Percentiles rank a stretch among this genome's conserved stretches.
Conservation (phyloP, 92 coral and sea anemone genomes). For the Zoanthus sansibaricus region DNA sequence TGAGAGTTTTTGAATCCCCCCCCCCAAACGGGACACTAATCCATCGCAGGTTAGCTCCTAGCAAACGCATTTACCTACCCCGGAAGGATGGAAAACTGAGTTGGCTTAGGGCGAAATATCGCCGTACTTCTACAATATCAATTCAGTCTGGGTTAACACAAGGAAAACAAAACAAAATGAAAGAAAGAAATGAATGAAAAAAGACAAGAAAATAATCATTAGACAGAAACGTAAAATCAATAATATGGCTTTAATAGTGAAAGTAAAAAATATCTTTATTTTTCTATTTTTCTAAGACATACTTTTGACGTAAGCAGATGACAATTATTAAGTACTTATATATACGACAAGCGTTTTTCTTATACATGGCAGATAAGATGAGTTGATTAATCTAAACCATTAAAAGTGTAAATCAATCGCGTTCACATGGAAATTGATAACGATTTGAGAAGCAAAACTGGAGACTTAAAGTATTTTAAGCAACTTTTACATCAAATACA, state of each 20-base stretch:
- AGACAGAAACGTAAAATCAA: background rate
- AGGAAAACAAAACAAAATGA: background rate
- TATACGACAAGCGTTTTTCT: no score
- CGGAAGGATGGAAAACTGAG: no score
- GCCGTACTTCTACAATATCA: background rate
- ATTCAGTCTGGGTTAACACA: constrained; percentile 45
- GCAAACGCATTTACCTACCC: no score
- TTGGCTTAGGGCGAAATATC: no score
- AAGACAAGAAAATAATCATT: background rate
- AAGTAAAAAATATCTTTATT: constrained; percentile 42
- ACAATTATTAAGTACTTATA: background rate
- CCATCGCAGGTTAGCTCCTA: no score
- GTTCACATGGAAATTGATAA: no score
- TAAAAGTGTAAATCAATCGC: background rate
- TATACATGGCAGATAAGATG: background rate
- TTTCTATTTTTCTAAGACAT: background rate
- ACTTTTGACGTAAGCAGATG: background rate
- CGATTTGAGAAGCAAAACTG: no score
- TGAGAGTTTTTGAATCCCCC: no score
- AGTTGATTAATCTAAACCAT: background rate
- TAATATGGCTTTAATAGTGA: background rate
- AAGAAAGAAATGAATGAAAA: background rate
- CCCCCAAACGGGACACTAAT: no score
- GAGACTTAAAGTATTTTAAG: background rate
- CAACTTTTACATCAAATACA: background rate